Base-by-base conservation (phyloP, 1,140 invertebrate genomes). In the Hesperophylax magnus region DNA sequence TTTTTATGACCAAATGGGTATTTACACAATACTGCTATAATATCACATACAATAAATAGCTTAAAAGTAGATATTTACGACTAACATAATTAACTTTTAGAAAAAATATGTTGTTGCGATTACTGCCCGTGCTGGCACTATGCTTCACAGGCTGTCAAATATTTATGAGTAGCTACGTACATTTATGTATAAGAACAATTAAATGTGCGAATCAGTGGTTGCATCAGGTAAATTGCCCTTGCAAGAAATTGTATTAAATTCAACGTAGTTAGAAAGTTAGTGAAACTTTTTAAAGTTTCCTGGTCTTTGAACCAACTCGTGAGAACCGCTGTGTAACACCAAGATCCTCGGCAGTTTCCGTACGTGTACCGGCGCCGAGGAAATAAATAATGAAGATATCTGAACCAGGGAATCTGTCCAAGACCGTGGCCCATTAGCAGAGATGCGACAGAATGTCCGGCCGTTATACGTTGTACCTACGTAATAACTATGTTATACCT, bases 381-480 rank as follows among this genome's bases (percentile, higher is more conserved):
- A 69, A 61, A 81, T 78, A 78, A 81, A 81, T 74, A 77, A 81
- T 74, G 67, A 71, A 71, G 63, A 34, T 81, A 81, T 81, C 80
- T 56, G 65, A 39, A 22, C 27, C 77, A 27, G 39, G 63, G 34
- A 61, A 81, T 81, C 80, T 81, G 76, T 74, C 67, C 76, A 11
- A 58, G 24, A 24, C 20, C 27, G 53, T 54, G 69, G 69, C 8
- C 69, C 69, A 72, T 72, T 72, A 72, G 69, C 65, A 24, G 69
- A 53, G 34, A 53, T 52, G 39, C 39, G 53, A 31, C 54, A 60
- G 24, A 56, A 75, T 24, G 72, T 18, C 72, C 53, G 54, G 65
- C 65, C 17, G 31, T 67, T 67, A 18, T 39, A 67, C 5, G 7
- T 15, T 18, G 24, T 14, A 9, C 22, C 17, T 58, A 20, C 27